A percentile compares a stretch with the other conserved stretches of the same genome.
phyloP scores from a whole-genome alignment of 1,140 invertebrate genomes.

The Drosophila ironensis region DNA sequence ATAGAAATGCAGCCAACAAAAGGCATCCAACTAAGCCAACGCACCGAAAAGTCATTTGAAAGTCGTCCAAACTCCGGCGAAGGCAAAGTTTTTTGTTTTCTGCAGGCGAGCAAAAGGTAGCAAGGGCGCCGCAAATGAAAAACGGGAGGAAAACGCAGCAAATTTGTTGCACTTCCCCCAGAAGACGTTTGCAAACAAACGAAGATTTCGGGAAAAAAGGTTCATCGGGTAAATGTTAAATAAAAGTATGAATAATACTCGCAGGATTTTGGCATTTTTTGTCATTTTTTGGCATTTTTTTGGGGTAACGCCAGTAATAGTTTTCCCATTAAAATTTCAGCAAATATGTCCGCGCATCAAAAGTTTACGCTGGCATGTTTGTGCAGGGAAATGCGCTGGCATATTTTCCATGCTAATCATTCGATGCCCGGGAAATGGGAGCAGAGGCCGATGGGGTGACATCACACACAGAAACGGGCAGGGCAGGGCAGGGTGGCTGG shows the following conservation, averaged over 20 bases:
- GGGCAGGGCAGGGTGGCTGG: no score
- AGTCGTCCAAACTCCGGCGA: conserved; percentile 29
- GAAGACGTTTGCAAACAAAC: background rate
- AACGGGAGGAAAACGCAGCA: conserved; percentile 17
- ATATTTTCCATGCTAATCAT: conserved; percentile 10
- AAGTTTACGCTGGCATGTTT: background rate
- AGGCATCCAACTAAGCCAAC: conserved; percentile 18
- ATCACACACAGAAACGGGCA: conserved; percentile 13
- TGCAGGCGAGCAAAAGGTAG: background rate
- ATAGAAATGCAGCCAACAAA: no score
- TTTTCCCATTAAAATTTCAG: no score
- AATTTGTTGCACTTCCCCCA: conserved; percentile 27
- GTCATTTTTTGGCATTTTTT: no score
- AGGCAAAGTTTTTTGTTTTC: conserved; percentile 4
- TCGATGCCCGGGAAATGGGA: conserved; percentile 7
- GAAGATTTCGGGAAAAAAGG: no score
- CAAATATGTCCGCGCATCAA: no score
- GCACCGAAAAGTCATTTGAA: conserved; percentile 52
- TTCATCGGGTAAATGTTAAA: no score
- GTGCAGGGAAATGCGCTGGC: background rate
- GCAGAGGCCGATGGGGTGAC: conserved; percentile 16
- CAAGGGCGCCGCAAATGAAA: conserved; percentile 3
- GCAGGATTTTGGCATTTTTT: no score
- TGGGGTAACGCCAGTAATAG: no score
- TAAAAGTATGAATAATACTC: no score